Conservation (phyloP, 2,113 vertebrate genomes). For the Bothrops jararaca region DNA sequence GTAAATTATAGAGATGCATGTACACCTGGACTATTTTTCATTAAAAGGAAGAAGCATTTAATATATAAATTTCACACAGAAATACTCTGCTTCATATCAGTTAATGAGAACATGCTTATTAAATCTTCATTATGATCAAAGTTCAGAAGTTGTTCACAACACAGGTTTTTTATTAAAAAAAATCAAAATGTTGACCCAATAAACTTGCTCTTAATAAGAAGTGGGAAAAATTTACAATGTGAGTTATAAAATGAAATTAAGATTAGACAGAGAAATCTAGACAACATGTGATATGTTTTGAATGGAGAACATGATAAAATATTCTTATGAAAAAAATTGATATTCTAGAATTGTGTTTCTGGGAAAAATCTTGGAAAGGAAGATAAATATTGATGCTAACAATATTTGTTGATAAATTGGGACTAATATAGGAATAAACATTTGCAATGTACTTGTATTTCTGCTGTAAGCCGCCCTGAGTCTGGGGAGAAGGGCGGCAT, state of each 20-base stretch:
- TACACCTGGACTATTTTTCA: constrained; percentile 40
- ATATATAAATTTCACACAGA: neutral
- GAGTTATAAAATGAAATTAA: neutral
- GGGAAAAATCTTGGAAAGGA: neutral
- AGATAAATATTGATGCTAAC: neutral
- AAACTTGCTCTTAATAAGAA: neutral
- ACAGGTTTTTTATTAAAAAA: neutral
- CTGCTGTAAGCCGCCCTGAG: too few species aligned
- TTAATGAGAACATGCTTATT: neutral
- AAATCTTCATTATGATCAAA: neutral
- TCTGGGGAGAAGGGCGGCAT: too few species aligned
- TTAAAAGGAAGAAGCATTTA: constrained; percentile 24
- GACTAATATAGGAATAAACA: neutral
- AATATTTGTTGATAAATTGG: neutral
- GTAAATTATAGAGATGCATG: constrained; percentile 29
- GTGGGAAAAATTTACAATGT: neutral
- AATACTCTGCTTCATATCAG: neutral
- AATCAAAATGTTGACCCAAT: neutral
- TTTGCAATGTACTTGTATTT: too few species aligned
- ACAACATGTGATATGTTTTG: neutral
- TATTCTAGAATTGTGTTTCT: neutral
- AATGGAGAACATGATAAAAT: constrained; percentile 30
- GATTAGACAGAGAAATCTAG: neutral
- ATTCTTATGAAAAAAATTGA: neutral
- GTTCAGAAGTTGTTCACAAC: neutral